A percentile compares a stretch with the other conserved stretches of the same genome.
phyloP scores from a whole-genome alignment of 2,888 invertebrate species.

The Hypomecis atomaria region DNA sequence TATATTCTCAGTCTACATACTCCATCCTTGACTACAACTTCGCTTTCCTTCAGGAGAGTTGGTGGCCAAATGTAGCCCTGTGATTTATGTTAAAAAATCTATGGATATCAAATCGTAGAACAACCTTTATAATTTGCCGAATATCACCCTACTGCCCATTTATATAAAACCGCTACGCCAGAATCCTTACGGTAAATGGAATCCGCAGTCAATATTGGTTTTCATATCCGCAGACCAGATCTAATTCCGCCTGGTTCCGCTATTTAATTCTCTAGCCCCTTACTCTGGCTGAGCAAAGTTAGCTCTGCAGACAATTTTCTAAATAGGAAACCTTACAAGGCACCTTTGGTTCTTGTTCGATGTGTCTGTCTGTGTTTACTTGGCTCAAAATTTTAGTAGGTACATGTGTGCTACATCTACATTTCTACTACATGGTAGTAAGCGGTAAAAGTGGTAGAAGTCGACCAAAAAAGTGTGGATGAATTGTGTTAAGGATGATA shows the following conservation, averaged over 20 bases:
- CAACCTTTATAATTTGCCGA: too few species aligned
- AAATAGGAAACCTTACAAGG: conserved; percentile 23
- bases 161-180: background rate
- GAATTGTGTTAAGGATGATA: too few species aligned
- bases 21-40: too few species aligned
- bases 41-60: too few species aligned
- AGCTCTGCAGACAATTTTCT: conserved; percentile 17
- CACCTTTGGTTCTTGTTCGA: conserved; percentile 17
- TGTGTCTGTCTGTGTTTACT: conserved; percentile 31
- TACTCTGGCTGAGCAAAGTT: conserved; percentile 28
- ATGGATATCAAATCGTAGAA: too few species aligned
- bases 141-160: background rate
- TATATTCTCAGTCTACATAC: too few species aligned
- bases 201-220: conserved; percentile 30
- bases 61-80: too few species aligned
- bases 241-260: conserved; percentile 29
- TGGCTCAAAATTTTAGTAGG: background rate
- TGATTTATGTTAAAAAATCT: too few species aligned
- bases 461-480: too few species aligned
- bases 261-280: conserved; percentile 33
- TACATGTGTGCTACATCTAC: background rate
- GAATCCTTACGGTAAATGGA: conserved; percentile 8
- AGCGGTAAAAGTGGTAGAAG: too few species aligned
- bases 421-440: too few species aligned
- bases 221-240: conserved; percentile 32